Conservation (phyloP, 2,797 vertebrate species). For the Notolepis coatsorum region DNA sequence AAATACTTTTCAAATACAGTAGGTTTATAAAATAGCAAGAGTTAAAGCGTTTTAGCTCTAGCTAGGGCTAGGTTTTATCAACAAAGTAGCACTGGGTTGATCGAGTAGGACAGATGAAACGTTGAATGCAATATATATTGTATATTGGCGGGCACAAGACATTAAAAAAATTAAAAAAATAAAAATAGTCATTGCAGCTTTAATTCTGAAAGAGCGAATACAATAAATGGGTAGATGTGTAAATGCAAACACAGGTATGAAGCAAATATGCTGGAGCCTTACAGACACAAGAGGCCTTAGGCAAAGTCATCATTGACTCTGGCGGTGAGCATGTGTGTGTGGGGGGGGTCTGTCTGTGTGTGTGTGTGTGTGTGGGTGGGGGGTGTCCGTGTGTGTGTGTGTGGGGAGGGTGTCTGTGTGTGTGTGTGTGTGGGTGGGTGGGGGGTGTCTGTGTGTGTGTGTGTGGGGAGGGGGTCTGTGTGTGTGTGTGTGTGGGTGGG, state of each 20-base stretch:
- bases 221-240: slow-evolving; percentile 19
- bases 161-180: no score
- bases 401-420: slow-evolving; percentile 16
- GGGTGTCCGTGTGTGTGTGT: slow-evolving; percentile 54
- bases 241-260: slow-evolving; percentile 11
- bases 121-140: no score
- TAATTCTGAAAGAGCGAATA: slow-evolving; percentile 5
- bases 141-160: no score
- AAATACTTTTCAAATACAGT: no score
- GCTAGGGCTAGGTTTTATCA: no score
- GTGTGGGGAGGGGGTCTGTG: slow-evolving; percentile 28
- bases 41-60: no score
- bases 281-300: slow-evolving; percentile 40
- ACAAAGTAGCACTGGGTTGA: no score
- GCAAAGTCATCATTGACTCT: slow-evolving; percentile 51
- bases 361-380: slow-evolving; percentile 5
- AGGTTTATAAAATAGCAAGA: no score
- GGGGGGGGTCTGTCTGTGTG: slow-evolving; percentile 8
- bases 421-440: slow-evolving; percentile 9
- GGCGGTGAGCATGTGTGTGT: slow-evolving; percentile 26
- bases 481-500: slow-evolving; percentile 12
- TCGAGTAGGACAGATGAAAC: no score
- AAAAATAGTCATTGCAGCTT: no score
- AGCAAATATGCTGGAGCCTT: slow-evolving; percentile 29
- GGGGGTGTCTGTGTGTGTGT: slow-evolving; percentile 12